phyloP scores from a whole-genome alignment of 2,113 vertebrate species.

The Vulpes lagopus region DNA sequence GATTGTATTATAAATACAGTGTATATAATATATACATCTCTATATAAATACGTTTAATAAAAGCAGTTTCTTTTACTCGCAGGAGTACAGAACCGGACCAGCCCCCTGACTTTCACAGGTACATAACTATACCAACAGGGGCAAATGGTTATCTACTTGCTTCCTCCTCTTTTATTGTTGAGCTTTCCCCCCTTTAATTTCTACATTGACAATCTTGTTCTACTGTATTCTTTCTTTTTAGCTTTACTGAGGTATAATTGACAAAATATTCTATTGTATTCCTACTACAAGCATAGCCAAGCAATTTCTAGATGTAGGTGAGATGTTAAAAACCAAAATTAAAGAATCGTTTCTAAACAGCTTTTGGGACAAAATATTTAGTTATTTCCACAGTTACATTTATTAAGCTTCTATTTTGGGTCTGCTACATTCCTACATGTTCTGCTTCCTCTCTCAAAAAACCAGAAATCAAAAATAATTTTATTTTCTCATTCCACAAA shows the following conservation, averaged over 20 bases:
- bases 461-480: background rate
- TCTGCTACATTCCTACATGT: background rate
- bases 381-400: background rate
- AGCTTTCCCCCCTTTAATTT: background rate
- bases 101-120: background rate
- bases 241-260: background rate
- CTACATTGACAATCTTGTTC: background rate
- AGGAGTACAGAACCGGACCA: background rate
- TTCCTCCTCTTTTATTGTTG: background rate
- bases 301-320: background rate
- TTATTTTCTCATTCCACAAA: background rate
- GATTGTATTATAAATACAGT: too few species aligned
- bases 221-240: background rate
- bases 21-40: background rate
- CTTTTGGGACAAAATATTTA: background rate
- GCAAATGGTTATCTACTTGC: background rate
- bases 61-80: slow-evolving; percentile 11
- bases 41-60: background rate
- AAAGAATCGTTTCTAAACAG: background rate
- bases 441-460: slow-evolving; percentile 49
- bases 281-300: background rate
- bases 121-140: background rate
- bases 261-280: background rate
- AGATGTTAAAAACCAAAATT: background rate
- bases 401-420: background rate